Conservation (phyloP, 2,113 vertebrate species). For the Anas platyrhynchos region DNA sequence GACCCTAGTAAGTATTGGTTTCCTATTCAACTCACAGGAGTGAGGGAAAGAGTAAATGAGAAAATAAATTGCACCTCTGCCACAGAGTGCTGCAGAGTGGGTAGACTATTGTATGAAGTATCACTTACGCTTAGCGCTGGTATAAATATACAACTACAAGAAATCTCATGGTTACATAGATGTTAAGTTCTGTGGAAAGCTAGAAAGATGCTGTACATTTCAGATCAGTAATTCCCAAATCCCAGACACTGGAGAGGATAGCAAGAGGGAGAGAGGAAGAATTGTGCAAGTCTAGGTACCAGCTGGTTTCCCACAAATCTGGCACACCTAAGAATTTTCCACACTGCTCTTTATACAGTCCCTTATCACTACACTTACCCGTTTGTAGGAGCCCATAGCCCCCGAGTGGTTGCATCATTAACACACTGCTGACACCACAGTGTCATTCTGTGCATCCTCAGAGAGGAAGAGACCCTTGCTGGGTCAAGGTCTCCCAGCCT, state of each 20-base stretch:
- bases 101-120: fast-evolving
- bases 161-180: not conserved
- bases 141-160: not conserved
- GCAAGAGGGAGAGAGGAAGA: not conserved
- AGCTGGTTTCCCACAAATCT: too few species aligned
- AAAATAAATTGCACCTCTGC: not conserved
- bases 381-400: too few species aligned
- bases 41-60: not conserved
- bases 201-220: not conserved
- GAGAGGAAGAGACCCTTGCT: too few species aligned
- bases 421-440: too few species aligned
- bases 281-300: too few species aligned
- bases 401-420: too few species aligned
- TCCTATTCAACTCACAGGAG: not conserved
- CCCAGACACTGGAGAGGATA: too few species aligned
- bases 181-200: not conserved
- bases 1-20: conserved; percentile 80
- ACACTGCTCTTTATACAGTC: too few species aligned
- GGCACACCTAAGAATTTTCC: too few species aligned
- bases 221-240: not conserved
- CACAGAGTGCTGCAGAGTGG: fast-evolving
- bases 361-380: too few species aligned
- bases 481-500: too few species aligned
- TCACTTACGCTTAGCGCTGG: not conserved
- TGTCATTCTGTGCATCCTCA: too few species aligned